These are phyloP conservation scores for Eupithecia subfuscata DNA, from an alignment of 2,888 invertebrate species.

Conservation along the genomic window DNA sequence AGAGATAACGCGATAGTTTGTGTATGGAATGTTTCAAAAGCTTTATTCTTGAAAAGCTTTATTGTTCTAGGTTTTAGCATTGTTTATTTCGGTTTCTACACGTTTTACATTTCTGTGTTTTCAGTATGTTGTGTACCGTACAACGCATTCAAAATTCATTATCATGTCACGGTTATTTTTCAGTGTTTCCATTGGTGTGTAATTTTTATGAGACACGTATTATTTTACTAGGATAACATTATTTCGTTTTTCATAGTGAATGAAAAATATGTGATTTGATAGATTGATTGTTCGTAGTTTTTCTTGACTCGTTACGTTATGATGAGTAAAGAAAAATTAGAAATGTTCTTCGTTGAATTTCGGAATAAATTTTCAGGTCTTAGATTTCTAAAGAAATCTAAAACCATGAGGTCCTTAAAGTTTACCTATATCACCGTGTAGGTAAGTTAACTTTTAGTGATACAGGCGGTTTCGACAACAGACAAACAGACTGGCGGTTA, in stretches of 20 bases:
- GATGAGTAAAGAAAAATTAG: neutral
- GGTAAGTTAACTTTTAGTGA: slow-evolving; percentile 12
- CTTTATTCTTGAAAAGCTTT: neutral
- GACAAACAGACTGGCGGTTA: slow-evolving; percentile 28
- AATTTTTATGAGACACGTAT: neutral
- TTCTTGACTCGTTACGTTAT: neutral
- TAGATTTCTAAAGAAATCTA: neutral
- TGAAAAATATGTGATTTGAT: neutral
- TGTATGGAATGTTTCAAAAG: neutral
- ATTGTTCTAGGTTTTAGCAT: neutral
- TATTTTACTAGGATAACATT: neutral
- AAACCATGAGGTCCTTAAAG: neutral
- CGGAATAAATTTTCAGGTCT: no score
- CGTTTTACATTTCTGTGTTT: neutral
- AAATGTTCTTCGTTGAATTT: no score
- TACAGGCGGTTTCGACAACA: slow-evolving; percentile 29
- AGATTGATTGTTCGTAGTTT: neutral
- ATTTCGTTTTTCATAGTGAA: neutral
- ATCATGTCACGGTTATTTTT: neutral
- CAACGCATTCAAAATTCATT: no score
- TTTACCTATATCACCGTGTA: neutral
- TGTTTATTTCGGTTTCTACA: neutral
- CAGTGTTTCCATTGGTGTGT: neutral
- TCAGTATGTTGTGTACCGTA: neutral
- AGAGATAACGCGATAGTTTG: slow-evolving; percentile 18